A percentile compares a stretch with the other conserved stretches of the same genome.
Conservation (phyloP, 2,113 vertebrate species). For the Elaphurus davidianus region DNA sequence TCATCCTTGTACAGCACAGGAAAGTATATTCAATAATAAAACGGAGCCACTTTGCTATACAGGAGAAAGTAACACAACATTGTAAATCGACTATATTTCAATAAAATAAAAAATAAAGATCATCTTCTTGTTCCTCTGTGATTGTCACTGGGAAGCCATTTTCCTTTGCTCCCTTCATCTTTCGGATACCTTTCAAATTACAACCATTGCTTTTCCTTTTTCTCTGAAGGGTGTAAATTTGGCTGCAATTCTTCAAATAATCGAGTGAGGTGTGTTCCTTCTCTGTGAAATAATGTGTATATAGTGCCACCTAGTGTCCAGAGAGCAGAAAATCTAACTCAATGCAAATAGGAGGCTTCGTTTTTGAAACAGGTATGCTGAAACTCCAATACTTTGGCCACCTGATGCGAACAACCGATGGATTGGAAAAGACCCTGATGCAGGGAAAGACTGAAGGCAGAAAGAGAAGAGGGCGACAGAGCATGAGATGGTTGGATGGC, state of each 20-base stretch:
- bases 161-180: not conserved
- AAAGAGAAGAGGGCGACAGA: not conserved
- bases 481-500: not conserved
- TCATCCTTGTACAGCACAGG: not conserved
- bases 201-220: not conserved
- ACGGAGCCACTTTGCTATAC: not conserved
- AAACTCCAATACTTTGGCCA: not conserved
- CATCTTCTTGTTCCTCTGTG: not conserved
- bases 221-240: not conserved
- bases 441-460: not conserved
- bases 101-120: not conserved
- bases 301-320: constrained; percentile 10
- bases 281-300: not conserved
- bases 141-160: not conserved
- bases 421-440: not conserved
- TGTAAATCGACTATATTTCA: not conserved
- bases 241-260: not conserved
- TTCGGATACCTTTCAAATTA: not conserved
- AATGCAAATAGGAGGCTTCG: not conserved
- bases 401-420: not conserved
- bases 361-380: not conserved
- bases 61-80: not conserved
- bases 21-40: not conserved
- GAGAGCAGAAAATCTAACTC: not conserved
- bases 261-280: fast-evolving